Evolutionary conservation across 2,797 vertebrate genomes (phyloP).

Genomic region (Podarcis lilfordi): DNA sequence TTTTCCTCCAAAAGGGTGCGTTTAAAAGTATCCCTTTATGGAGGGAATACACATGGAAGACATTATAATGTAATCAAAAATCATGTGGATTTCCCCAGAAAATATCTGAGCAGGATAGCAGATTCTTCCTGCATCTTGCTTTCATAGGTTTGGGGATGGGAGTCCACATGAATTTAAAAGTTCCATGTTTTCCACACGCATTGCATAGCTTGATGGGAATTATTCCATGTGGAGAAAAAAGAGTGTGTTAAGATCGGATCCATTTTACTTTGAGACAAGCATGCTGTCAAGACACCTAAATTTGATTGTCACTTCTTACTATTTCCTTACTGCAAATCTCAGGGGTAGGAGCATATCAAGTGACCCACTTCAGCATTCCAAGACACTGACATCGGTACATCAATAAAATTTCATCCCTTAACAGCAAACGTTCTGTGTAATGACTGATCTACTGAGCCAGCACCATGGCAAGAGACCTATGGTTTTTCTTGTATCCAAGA

Average conservation of each 20-base stretch:
- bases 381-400: neutral
- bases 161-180: neutral
- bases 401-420: constrained; percentile 15
- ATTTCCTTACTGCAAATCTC: neutral
- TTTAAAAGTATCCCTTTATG: neutral
- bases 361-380: neutral
- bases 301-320: neutral
- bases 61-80: neutral
- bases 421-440: neutral
- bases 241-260: neutral
- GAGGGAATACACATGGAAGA: neutral
- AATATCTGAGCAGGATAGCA: neutral
- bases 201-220: neutral
- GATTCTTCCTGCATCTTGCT: neutral
- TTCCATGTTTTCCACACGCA: neutral
- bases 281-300: neutral
- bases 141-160: neutral
- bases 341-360: neutral
- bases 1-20: neutral
- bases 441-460: neutral
- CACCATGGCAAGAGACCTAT: neutral
- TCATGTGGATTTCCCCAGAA: neutral
- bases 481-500: neutral
- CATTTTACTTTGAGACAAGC: neutral
- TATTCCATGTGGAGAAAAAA: neutral